Base-by-base conservation (phyloP, 2,888 invertebrate species). In the Dryomyza anilis region DNA sequence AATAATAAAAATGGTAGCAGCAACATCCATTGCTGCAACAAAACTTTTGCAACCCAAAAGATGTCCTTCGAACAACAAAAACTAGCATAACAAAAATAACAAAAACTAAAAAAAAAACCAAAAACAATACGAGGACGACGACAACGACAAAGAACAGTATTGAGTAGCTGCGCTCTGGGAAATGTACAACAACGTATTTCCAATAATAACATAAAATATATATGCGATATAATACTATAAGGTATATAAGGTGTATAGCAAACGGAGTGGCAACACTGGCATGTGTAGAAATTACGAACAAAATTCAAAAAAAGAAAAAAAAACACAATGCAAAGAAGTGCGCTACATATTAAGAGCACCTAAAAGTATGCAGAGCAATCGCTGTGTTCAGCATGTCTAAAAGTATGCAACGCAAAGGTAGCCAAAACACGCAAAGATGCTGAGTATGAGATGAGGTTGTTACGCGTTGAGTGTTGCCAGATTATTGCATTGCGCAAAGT, bases 161-260 rank as follows among this genome's bases (percentile, higher is more conserved):
- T 36, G 55, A 55, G 36, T n/a, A 55, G 12, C 33, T 55, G 55
- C 55, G 33, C 55, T 55, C 55, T 21, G 14, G 53, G 53, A 36
- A n/a, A 55, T 36, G 21, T 52, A 52, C 50, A 52, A 12, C 50
- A 50, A 55, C 55, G 33, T 21, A 55, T 55, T 55, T 33, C 55
- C 55, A 55, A 55, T 55, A 55, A 55, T 55, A 55, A 55, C 16
- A 55, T 52, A 52, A 52, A 52, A 52, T 52, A 16, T 43, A 43
- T 43, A 16, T 19, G 1, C 43, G 6, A 43, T 43, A 43, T 8
- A 43, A 19, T 19, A 19, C 19, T 6, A 43, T n/a, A 10, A 10
- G 1, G 8, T 50, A 48, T 23, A 50, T 4, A 50, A 21, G n/a
- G n/a, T 39, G 25, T 2, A 45, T 3, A 45, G 19, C 43, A n/a